Evolutionary conservation across 2,797 vertebrate genomes (phyloP), one percentile per base, ranked within the genome.

Genomic region (Dipus sagitta): DNA sequence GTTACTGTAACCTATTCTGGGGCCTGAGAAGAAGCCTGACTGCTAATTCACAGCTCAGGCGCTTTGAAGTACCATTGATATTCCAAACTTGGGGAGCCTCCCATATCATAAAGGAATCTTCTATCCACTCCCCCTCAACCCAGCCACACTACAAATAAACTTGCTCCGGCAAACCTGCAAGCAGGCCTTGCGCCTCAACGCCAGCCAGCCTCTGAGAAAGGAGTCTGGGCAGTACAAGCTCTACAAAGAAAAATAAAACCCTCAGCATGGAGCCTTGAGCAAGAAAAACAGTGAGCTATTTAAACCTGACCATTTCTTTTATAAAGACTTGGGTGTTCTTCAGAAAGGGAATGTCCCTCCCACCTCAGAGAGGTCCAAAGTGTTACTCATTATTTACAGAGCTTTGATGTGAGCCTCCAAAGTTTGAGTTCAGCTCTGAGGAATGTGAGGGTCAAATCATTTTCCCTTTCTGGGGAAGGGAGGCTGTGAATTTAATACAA

Each of bases 241-340:
- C 98, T 98, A 98, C 98, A 98, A 99, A 99, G 98, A 98, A 99
- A 99, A 99, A 99, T 98, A 99, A 98, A 96, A 97, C 97, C 97
- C 99, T 97, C 99, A 97, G 98, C 98, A 93, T 99, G 99, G 97
- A 95, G 97, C 97, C 98, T 92, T 65, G 65, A 96, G 95, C 95
- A 98, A 98, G 98, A 98, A 98, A 98, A 98, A 98, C 98, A 98
- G 98, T 97, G 98, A 99, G 98, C 98, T 97, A 98, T 98, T 98
- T 98, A 98, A 98, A 98, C 98, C 98, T 95, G 96, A 82, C 94
- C 97, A 71, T 97, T 99, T 98, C 99, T 99, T 98, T 99, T 99
- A 47, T 98, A 98, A 98, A 98, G 97, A 98, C 98, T 98, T 98
- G 98, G 98, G 98, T 98, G 98, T 98, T 98, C 98, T 98, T 97